Evolutionary conservation across 2,797 vertebrate species (phyloP).

Genomic region (Artibeus lituratus): DNA sequence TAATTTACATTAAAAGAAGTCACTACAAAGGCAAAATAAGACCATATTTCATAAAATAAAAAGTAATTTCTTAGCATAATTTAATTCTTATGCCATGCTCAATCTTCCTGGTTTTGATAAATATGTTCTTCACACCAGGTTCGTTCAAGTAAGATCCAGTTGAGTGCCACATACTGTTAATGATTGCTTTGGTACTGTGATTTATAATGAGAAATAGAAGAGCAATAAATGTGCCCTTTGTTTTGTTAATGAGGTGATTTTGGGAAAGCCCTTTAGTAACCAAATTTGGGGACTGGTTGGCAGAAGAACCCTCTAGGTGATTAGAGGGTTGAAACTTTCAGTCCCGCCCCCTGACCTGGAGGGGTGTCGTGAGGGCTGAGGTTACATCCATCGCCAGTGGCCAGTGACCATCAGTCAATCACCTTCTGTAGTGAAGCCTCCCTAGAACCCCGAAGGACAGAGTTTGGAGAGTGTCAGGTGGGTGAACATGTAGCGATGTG

Average conservation of each 20-base stretch:
- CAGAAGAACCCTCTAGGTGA: background rate
- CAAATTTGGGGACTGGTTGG: background rate
- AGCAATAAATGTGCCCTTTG: background rate
- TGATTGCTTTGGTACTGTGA: background rate
- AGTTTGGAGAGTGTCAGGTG: background rate
- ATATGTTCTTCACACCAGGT: background rate
- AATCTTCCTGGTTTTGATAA: background rate
- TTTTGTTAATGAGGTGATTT: background rate
- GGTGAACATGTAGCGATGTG: accelerated
- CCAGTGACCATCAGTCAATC: background rate
- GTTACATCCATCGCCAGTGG: background rate
- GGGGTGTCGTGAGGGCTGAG: background rate
- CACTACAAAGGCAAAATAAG: background rate
- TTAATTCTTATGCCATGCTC: background rate
- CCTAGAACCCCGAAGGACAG: background rate
- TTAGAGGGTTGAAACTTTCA: background rate
- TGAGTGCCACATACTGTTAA: background rate
- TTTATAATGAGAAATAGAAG: background rate
- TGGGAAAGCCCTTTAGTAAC: background rate
- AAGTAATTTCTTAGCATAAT: conserved; percentile 2
- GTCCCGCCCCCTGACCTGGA: too few relatives aligned
- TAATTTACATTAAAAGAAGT: background rate
- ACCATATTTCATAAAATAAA: background rate
- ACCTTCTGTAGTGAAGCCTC: background rate
- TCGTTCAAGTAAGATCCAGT: background rate